Percentiles rank a stretch among this genome's conserved stretches.
phyloP scores from a whole-genome alignment of 2,113 vertebrate species.

The Channa argus region DNA sequence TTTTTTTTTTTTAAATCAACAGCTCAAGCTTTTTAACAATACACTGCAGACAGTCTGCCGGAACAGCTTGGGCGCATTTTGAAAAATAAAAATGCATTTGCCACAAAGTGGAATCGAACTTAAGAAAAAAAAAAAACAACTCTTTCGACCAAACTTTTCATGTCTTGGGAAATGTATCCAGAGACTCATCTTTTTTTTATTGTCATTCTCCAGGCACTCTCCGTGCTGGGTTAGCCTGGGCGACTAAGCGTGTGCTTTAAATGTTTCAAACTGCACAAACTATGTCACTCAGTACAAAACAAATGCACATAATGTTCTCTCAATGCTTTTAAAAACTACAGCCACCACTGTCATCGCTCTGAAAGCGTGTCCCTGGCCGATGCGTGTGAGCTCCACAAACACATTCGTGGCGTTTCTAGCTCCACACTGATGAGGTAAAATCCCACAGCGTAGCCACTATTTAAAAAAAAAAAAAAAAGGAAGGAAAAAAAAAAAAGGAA shows the following conservation, averaged over 20 bases:
- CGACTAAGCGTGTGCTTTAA: slow-evolving; percentile 37
- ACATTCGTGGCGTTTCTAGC: slow-evolving; percentile 73
- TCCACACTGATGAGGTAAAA: slow-evolving; percentile 52
- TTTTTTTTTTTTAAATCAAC: slow-evolving; percentile 36
- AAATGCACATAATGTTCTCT: slow-evolving; percentile 63
- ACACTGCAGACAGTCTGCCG: slow-evolving; percentile 14
- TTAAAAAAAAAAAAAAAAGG: background rate
- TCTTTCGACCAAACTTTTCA: slow-evolving; percentile 59
- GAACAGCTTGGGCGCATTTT: background rate
- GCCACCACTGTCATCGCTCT: slow-evolving; percentile 74
- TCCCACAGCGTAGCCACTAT: slow-evolving; percentile 30
- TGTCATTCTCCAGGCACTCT: slow-evolving; percentile 12
- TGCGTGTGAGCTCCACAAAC: slow-evolving; percentile 45
- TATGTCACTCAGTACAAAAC: slow-evolving; percentile 55
- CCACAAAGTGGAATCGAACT: slow-evolving; percentile 49
- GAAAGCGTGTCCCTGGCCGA: slow-evolving; percentile 33
- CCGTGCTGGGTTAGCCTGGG: slow-evolving; percentile 7
- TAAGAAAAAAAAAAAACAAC: slow-evolving; percentile 43
- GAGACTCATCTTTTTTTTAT: slow-evolving; percentile 8
- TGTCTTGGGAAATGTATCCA: slow-evolving; percentile 21
- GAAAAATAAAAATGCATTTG: slow-evolving; percentile 15
- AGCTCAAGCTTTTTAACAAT: slow-evolving; percentile 3
- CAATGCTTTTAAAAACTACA: slow-evolving; percentile 63
- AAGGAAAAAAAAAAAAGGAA: background rate
- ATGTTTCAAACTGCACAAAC: slow-evolving; percentile 64